A percentile compares a stretch with the other conserved stretches of the same genome.
Evolutionary conservation across 2,888 invertebrate species (phyloP).

Genomic region (Cantharis rustica): DNA sequence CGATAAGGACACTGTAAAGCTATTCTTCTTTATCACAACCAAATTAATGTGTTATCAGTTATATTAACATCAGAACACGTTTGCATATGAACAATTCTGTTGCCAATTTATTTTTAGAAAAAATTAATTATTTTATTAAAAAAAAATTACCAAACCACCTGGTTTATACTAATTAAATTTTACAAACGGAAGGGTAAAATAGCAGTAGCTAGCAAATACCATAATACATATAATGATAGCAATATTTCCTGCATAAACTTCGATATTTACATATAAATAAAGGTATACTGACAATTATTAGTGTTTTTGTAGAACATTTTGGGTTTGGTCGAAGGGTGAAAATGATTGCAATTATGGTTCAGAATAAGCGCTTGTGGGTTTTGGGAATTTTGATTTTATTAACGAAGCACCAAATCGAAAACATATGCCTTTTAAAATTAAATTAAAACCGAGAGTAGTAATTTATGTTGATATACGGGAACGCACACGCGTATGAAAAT

Average conservation of each 20-base stretch:
- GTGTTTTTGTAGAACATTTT: neutral
- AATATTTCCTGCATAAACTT: neutral
- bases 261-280: conserved; percentile 1
- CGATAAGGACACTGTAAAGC: neutral
- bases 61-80: neutral
- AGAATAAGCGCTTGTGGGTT: neutral
- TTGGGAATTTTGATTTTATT: neutral
- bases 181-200: neutral
- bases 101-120: neutral
- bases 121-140: neutral
- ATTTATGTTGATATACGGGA: conserved; percentile 9
- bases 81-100: neutral
- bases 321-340: neutral
- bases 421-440: conserved; percentile 1
- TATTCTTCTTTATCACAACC: neutral
- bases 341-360: neutral
- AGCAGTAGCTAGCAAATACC: neutral
- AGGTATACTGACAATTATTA: neutral
- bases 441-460: conserved; percentile 6
- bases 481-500: conserved; percentile 27
- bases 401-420: neutral
- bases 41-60: neutral
- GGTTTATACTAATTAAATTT: neutral
- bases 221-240: neutral
- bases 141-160: neutral